Percentiles rank a stretch among this genome's conserved stretches.
These are phyloP conservation scores for Drosophila watanabei DNA, from an alignment of 1,140 invertebrate species.

Conservation along the genomic window DNA sequence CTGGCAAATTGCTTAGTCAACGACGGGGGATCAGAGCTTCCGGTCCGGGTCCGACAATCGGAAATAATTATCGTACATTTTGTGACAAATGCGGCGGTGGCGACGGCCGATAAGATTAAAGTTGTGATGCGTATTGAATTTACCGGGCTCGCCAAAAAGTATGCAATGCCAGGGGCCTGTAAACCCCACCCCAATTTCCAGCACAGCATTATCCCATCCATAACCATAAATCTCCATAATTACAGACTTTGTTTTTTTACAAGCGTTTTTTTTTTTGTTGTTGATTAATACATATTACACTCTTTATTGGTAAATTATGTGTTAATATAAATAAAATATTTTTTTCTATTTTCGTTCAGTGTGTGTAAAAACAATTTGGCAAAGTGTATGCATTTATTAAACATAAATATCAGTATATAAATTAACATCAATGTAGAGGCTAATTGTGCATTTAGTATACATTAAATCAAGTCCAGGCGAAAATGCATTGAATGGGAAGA, in stretches of 20 bases:
- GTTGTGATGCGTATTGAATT: slow-evolving; percentile 27
- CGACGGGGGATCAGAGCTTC: slow-evolving; percentile 43
- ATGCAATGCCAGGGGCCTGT: slow-evolving; percentile 27
- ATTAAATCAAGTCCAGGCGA: slow-evolving; percentile 69
- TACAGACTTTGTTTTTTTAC: slow-evolving; percentile 37
- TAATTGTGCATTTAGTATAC: slow-evolving; percentile 60
- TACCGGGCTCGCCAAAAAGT: slow-evolving; percentile 51
- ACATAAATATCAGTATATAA: slow-evolving; percentile 55
- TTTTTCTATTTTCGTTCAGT: slow-evolving; percentile 11
- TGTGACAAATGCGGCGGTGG: slow-evolving; percentile 45
- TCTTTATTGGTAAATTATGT: slow-evolving; percentile 69
- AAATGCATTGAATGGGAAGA: slow-evolving; percentile 60
- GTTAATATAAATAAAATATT: slow-evolving; percentile 63
- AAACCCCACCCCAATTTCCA: slow-evolving; percentile 2
- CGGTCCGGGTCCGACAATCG: slow-evolving; percentile 49
- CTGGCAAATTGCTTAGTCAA: slow-evolving; percentile 55
- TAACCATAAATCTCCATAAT: slow-evolving; percentile 33
- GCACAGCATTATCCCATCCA: slow-evolving; percentile 5
- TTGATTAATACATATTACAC: slow-evolving; percentile 54
- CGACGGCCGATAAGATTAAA: slow-evolving; percentile 63
- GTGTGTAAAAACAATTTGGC: slow-evolving; percentile 64
- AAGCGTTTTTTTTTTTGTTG: slow-evolving; percentile 45
- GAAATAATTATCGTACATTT: slow-evolving; percentile 70
- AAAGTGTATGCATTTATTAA: slow-evolving; percentile 62
- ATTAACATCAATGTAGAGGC: slow-evolving; percentile 42